phyloP scores from a whole-genome alignment of 2,113 vertebrate genomes.

The Podocnemis expansa region DNA sequence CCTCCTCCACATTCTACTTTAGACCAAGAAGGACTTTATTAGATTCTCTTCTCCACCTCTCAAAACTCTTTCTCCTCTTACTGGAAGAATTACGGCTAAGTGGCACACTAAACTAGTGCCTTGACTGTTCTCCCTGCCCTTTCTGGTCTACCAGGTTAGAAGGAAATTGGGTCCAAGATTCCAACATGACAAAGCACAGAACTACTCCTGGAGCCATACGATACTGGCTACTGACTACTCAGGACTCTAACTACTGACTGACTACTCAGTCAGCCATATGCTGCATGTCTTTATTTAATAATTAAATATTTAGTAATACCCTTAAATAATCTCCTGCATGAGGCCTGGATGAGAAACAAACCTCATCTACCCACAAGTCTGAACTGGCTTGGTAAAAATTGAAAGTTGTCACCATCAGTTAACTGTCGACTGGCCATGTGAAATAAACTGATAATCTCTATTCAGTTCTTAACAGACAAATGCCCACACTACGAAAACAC shows the following conservation, averaged over 20 bases:
- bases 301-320: no score
- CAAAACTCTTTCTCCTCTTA: background rate
- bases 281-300: no score
- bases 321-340: background rate
- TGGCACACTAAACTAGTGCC: background rate
- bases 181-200: no score
- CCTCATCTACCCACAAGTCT: background rate
- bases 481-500: background rate
- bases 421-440: background rate
- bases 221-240: no score
- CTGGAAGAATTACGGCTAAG: background rate
- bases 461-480: background rate
- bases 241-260: no score
- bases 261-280: no score
- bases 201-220: no score
- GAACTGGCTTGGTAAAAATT: background rate
- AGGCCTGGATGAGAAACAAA: background rate
- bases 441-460: background rate
- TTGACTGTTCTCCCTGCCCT: background rate
- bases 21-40: background rate
- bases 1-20: fast-evolving
- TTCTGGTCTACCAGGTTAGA: background rate
- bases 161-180: no score
- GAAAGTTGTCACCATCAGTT: background rate
- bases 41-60: background rate